Conservation (phyloP, 2,888 invertebrate species). For the Ferrisia virgata region DNA sequence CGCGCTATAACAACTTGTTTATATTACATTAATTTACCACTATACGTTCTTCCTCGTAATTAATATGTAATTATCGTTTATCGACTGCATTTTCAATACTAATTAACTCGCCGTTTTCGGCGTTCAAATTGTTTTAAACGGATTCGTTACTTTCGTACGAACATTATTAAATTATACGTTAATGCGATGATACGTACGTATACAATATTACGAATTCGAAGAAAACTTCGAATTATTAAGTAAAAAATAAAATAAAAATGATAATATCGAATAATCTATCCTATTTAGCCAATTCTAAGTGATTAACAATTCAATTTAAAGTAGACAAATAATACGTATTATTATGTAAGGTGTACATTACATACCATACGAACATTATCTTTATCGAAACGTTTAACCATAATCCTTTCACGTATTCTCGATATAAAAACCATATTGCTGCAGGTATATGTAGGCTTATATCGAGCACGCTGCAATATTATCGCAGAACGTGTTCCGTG, state of each 20-base stretch:
- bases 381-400: background rate
- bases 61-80: background rate
- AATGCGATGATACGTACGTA: no score
- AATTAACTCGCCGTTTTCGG: background rate
- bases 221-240: no score
- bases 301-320: background rate
- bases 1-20: background rate
- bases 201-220: no score
- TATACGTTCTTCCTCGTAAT: background rate
- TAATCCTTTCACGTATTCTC: background rate
- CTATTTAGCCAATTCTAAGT: background rate
- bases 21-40: background rate
- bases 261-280: no score
- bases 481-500: no score
- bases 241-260: no score
- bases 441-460: no score
- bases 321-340: background rate
- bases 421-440: background rate
- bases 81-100: background rate
- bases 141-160: background rate
- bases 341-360: no score
- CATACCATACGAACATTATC: no score
- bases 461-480: no score
- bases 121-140: conserved; percentile 7
- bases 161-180: no score